phyloP scores from a whole-genome alignment of 64 coral and sea anemone species.

The Porites lutea region DNA sequence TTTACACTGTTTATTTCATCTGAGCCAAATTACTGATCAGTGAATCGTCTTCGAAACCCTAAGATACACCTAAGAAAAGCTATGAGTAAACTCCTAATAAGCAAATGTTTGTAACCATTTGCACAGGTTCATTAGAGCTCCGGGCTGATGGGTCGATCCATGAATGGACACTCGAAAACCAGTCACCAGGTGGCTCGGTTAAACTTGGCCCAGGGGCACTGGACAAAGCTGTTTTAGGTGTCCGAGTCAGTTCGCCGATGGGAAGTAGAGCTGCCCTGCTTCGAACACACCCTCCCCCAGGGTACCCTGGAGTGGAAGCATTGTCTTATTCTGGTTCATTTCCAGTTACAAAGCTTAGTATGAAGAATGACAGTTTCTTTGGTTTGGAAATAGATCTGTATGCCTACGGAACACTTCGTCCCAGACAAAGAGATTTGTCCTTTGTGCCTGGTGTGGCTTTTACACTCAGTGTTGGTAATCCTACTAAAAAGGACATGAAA shows the following conservation, averaged over 20 bases:
- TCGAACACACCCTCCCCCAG: slow-evolving; percentile 79
- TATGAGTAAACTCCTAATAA: not conserved
- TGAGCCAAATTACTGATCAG: too few relatives aligned
- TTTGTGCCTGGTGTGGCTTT: slow-evolving; percentile 79
- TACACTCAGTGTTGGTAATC: slow-evolving; percentile 75
- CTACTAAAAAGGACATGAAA: slow-evolving; percentile 57
- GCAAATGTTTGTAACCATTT: not conserved
- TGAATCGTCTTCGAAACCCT: too few relatives aligned
- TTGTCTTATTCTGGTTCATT: slow-evolving; percentile 82
- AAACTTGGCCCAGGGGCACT: slow-evolving; percentile 81
- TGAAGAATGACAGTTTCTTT: slow-evolving; percentile 76
- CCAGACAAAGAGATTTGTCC: slow-evolving; percentile 67
- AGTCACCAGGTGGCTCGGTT: slow-evolving; percentile 92
- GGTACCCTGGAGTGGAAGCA: slow-evolving; percentile 79
- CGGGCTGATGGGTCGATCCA: slow-evolving; percentile 84
- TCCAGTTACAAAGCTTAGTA: slow-evolving; percentile 78
- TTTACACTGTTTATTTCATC: too few relatives aligned
- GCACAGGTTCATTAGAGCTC: slow-evolving; percentile 83
- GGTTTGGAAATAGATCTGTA: slow-evolving; percentile 78
- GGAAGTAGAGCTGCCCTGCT: slow-evolving; percentile 72
- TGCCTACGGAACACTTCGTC: slow-evolving; percentile 67
- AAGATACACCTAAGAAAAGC: too few relatives aligned
- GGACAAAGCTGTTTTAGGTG: slow-evolving; percentile 76
- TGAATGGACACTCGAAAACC: slow-evolving; percentile 95
- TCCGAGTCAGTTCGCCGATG: slow-evolving; percentile 61